A percentile compares a stretch with the other conserved stretches of the same genome.
Conservation (phyloP, 2,797 vertebrate genomes). For the Bovichtus diacanthus region DNA sequence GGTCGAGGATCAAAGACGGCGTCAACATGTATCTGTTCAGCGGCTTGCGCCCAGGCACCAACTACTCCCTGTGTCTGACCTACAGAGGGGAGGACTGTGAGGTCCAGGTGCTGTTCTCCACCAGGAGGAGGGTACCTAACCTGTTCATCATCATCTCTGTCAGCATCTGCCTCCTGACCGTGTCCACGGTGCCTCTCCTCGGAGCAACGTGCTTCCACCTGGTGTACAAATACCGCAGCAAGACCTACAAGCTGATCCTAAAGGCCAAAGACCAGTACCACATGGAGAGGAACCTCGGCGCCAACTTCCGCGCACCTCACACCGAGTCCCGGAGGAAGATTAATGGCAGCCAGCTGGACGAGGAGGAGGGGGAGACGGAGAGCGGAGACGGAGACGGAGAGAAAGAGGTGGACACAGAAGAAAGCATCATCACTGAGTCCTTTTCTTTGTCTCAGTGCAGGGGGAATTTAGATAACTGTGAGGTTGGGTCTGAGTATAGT, state of each 20-base stretch:
- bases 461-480: conserved; percentile 90
- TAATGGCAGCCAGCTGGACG: conserved; percentile 81
- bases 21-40: conserved; percentile 93
- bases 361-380: conserved; percentile 77
- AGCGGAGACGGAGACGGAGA: conserved; percentile 52
- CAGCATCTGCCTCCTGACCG: conserved; percentile 92
- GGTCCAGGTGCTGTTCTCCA: conserved; percentile 94
- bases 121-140: conserved; percentile 91
- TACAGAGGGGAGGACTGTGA: conserved; percentile 91
- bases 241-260: conserved; percentile 96
- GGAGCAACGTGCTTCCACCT: conserved; percentile 96
- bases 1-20: conserved; percentile 92
- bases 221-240: conserved; percentile 93
- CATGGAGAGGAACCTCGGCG: conserved; percentile 90
- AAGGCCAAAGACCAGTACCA: conserved; percentile 92
- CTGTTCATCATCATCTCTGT: conserved; percentile 95
- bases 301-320: conserved; percentile 88
- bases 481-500: conserved; percentile 93
- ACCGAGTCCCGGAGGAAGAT: conserved; percentile 91
- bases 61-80: conserved; percentile 96
- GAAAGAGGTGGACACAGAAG: conserved; percentile 85
- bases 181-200: conserved; percentile 95
- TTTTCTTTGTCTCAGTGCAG: conserved; percentile 89
- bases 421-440: conserved; percentile 88
- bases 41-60: conserved; percentile 90